Conservation (phyloP, 2,888 invertebrate genomes). For the Thymelicus sylvestris region DNA sequence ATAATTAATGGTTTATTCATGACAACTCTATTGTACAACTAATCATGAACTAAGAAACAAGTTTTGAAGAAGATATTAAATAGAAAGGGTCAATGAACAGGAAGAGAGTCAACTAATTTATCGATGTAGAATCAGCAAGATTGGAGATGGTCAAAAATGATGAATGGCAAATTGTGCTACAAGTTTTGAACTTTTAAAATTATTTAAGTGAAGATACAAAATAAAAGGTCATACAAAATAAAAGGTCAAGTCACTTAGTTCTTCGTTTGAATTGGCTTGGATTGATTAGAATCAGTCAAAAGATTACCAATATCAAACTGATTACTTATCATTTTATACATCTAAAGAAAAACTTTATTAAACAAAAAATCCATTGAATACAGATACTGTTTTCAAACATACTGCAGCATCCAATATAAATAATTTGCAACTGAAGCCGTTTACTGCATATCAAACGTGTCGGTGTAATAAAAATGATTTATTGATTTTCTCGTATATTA, state of each 20-base stretch:
- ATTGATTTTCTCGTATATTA: slow-evolving; percentile 60
- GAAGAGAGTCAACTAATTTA: slow-evolving; percentile 15
- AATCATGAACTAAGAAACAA: slow-evolving; percentile 35
- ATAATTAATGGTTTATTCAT: slow-evolving; percentile 41
- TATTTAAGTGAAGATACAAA: background rate
- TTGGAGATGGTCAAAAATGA: background rate
- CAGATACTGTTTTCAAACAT: too few relatives aligned
- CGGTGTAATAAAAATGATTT: slow-evolving; percentile 63
- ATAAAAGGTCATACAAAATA: slow-evolving; percentile 1
- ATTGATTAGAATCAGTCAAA: slow-evolving; percentile 7
- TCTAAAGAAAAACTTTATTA: background rate
- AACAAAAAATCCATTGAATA: background rate
- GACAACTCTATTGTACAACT: slow-evolving; percentile 38
- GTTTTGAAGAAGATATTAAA: slow-evolving; percentile 37
- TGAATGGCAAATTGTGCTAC: background rate
- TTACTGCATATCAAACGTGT: slow-evolving; percentile 46
- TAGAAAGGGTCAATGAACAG: slow-evolving; percentile 33
- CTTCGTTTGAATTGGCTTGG: background rate
- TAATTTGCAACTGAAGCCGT: slow-evolving; percentile 62
- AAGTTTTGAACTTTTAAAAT: background rate
- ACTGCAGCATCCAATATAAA: slow-evolving; percentile 49
- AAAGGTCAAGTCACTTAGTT: slow-evolving; percentile 1
- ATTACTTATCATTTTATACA: background rate
- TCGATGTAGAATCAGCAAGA: slow-evolving; percentile 5
- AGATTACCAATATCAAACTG: slow-evolving; percentile 40